Conservation (phyloP, 2,797 vertebrate species). For the Neoniphon sammara region DNA sequence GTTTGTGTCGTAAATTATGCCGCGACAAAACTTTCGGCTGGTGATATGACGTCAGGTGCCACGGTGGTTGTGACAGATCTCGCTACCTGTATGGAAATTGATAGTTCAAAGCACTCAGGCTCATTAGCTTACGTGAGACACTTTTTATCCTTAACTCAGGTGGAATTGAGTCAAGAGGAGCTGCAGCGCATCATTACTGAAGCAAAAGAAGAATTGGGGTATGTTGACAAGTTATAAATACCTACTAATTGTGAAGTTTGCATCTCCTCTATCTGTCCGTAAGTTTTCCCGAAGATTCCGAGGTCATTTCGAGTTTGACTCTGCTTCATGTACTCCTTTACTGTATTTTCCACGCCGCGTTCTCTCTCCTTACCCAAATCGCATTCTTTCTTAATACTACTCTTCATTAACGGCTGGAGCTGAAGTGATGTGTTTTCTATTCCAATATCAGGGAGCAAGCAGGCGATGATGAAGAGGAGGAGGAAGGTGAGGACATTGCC, state of each 20-base stretch:
- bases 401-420: background rate
- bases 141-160: constrained; percentile 61
- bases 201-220: constrained; percentile 81
- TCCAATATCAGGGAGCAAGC: constrained; percentile 75
- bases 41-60: too few relatives aligned
- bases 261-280: background rate
- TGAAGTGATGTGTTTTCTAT: background rate
- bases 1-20: too few relatives aligned
- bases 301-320: too few relatives aligned
- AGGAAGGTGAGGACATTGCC: constrained; percentile 79
- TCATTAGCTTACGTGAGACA: background rate
- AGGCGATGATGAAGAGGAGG: constrained; percentile 78
- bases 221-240: constrained; percentile 13
- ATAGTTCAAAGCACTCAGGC: too few relatives aligned
- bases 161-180: constrained; percentile 85
- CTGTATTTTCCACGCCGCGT: too few relatives aligned
- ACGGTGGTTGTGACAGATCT: too few relatives aligned
- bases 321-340: too few relatives aligned
- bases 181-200: constrained; percentile 84
- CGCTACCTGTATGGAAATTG: too few relatives aligned
- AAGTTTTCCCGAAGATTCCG: too few relatives aligned
- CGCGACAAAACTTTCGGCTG: too few relatives aligned
- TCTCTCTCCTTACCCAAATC: too few relatives aligned
- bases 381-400: background rate
- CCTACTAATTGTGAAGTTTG: background rate